These are phyloP conservation scores for Ochropleura leucogaster DNA, from an alignment of 2,888 invertebrate genomes.

Conservation along the genomic window DNA sequence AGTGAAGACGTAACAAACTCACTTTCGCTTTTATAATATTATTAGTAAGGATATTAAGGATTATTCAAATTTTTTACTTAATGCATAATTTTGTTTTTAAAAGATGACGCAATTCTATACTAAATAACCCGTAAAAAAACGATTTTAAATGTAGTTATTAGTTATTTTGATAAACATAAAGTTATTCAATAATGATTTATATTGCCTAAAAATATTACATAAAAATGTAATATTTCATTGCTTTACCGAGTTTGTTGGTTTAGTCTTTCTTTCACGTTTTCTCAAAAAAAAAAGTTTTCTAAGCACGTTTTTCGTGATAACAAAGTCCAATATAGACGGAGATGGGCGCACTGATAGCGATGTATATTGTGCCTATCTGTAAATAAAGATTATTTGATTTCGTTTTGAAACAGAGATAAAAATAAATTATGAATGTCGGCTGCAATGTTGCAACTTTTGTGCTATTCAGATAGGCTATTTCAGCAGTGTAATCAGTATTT, in stretches of 20 bases:
- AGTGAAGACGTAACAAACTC: too few species aligned
- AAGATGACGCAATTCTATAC: background rate
- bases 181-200: constrained; percentile 2
- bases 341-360: constrained; percentile 57
- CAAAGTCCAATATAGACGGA: constrained; percentile 42
- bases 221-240: constrained; percentile 43
- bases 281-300: constrained; percentile 69
- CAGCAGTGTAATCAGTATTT: background rate
- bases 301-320: constrained; percentile 71
- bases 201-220: constrained; percentile 18
- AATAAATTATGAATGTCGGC: background rate
- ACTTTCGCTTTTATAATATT: too few species aligned
- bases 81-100: background rate
- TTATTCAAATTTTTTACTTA: background rate
- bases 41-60: too few species aligned
- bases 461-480: too few species aligned
- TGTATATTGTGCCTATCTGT: constrained; percentile 20
- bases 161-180: background rate
- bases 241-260: constrained; percentile 40
- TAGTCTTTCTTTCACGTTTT: constrained; percentile 60
- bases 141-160: background rate
- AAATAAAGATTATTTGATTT: constrained; percentile 25
- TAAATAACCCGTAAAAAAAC: background rate
- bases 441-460: background rate
- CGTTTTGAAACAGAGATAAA: constrained; percentile 15